phyloP scores from a whole-genome alignment of 2,113 vertebrate genomes.

The Mastomys coucha region DNA sequence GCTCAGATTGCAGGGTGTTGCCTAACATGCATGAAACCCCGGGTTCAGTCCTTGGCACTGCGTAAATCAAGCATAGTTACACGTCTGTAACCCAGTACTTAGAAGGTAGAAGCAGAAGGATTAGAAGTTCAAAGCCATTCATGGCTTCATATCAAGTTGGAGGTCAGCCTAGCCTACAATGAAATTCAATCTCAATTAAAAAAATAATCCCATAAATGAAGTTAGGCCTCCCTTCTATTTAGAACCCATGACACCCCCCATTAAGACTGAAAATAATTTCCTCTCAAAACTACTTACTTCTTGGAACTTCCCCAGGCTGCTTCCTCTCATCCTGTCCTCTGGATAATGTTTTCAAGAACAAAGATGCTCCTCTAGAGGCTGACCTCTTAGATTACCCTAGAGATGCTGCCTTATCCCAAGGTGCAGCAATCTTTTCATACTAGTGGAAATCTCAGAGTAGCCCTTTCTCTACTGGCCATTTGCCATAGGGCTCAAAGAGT shows the following conservation, averaged over 20 bases:
- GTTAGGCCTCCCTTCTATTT: neutral
- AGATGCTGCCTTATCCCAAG: neutral
- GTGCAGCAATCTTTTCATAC: neutral
- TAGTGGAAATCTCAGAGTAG: neutral
- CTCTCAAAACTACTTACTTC: neutral
- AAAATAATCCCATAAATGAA: constrained; percentile 39
- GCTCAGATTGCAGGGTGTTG: neutral
- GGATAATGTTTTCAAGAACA: constrained; percentile 3
- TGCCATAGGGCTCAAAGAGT: constrained; percentile 17
- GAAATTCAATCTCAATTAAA: neutral
- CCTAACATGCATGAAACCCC: neutral
- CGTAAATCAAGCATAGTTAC: neutral
- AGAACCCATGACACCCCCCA: neutral
- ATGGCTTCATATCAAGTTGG: neutral
- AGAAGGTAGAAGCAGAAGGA: too few relatives aligned
- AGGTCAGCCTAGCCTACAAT: neutral
- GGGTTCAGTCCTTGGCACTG: neutral
- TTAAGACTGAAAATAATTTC: constrained; percentile 43
- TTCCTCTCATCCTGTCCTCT: constrained; percentile 8
- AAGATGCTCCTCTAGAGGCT: neutral
- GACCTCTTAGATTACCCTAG: neutral
- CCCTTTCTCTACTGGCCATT: neutral
- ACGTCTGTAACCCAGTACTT: neutral
- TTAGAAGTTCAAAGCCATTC: neutral
- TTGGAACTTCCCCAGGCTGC: neutral